These are phyloP conservation scores for Catamblyrhynchus diadema DNA, from an alignment of 2,797 vertebrate genomes.

Conservation along the genomic window DNA sequence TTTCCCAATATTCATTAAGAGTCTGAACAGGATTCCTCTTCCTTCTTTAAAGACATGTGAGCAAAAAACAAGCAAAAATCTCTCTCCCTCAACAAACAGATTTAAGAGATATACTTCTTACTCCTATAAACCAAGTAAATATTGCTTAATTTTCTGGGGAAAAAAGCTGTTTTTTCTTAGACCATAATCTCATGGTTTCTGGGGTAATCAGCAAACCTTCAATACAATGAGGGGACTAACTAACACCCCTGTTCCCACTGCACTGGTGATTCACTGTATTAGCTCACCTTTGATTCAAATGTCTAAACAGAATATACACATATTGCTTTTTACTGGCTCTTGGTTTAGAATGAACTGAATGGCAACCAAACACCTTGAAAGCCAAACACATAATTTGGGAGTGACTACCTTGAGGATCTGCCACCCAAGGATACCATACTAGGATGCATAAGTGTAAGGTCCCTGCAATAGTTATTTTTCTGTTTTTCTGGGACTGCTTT, in stretches of 20 bases:
- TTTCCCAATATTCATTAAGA: not conserved
- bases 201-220: not conserved
- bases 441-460: not conserved
- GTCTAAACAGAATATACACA: not conserved
- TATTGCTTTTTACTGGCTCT: not conserved
- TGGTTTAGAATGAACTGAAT: not conserved
- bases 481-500: not conserved
- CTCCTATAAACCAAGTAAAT: not conserved
- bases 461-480: not conserved
- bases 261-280: not conserved
- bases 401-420: not conserved
- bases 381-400: not conserved
- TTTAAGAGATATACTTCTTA: not conserved
- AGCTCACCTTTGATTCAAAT: not conserved
- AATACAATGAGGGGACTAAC: not conserved
- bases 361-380: not conserved
- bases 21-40: not conserved
- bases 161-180: not conserved
- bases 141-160: not conserved
- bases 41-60: not conserved
- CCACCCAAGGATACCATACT: not conserved
- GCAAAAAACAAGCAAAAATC: not conserved
- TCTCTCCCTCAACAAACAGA: not conserved
- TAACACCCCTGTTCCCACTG: not conserved
- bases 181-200: not conserved